Conservation (phyloP, 2,113 vertebrate genomes). For the Cyanoramphus novaezelandiae region DNA sequence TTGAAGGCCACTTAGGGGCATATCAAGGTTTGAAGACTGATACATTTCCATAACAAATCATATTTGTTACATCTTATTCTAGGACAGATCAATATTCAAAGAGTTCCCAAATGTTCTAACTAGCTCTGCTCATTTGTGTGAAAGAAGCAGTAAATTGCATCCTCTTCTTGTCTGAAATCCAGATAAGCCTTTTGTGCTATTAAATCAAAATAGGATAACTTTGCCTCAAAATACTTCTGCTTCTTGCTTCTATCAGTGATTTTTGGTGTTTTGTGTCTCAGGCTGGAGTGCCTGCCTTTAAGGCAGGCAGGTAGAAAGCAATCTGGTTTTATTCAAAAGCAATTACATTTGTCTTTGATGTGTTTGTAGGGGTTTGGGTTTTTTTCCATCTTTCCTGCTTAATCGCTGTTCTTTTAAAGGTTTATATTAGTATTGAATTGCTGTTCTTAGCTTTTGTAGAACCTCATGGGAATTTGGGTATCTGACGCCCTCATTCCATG, state of each 20-base stretch:
- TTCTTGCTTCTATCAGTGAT: not conserved
- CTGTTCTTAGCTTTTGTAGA: not conserved
- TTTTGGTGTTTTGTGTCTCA: not conserved
- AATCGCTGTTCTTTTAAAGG: slow-evolving; percentile 2
- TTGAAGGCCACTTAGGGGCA: slow-evolving; percentile 6
- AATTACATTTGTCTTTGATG: slow-evolving; percentile 70
- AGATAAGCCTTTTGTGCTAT: slow-evolving; percentile 58
- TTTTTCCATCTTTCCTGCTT: not conserved
- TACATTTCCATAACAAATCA: slow-evolving; percentile 34
- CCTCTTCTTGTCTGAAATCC: slow-evolving; percentile 37
- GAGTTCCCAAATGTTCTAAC: slow-evolving; percentile 30
- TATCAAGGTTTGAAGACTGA: not conserved
- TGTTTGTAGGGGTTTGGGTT: not conserved
- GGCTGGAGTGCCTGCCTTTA: slow-evolving; percentile 12
- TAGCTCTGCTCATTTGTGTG: slow-evolving; percentile 23
- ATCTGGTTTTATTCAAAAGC: slow-evolving; percentile 61
- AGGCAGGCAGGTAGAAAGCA: slow-evolving; percentile 54
- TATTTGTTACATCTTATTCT: slow-evolving; percentile 27
- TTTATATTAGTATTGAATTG: slow-evolving; percentile 10
- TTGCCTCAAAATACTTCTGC: slow-evolving; percentile 22
- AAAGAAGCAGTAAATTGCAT: slow-evolving; percentile 33
- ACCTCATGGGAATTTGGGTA: not conserved
- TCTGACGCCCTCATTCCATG: not conserved
- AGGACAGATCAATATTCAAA: slow-evolving; percentile 51
- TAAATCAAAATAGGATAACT: slow-evolving; percentile 41